These are phyloP conservation scores for Leptinotarsa haldemani DNA, from an alignment of 2,888 invertebrate species.

Conservation along the genomic window DNA sequence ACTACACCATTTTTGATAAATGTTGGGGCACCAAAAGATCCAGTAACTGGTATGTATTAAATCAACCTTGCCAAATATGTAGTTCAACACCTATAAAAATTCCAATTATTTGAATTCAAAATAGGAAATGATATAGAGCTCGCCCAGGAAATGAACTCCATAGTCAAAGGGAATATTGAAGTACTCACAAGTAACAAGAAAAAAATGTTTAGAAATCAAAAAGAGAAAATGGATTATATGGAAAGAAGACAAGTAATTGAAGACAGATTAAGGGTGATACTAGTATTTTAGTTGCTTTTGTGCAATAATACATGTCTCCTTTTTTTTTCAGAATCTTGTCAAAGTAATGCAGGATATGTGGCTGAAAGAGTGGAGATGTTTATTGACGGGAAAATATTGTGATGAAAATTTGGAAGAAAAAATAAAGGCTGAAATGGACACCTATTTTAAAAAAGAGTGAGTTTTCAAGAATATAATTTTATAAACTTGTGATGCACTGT, in stretches of 20 bases:
- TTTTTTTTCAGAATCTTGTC: slow-evolving; percentile 68
- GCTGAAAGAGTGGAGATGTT: slow-evolving; percentile 74
- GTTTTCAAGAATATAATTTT: slow-evolving; percentile 19
- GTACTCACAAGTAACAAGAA: slow-evolving; percentile 44
- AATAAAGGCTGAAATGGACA: slow-evolving; percentile 65
- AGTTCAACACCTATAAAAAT: not conserved
- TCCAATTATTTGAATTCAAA: no score
- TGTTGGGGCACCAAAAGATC: slow-evolving; percentile 51
- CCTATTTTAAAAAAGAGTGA: slow-evolving; percentile 27
- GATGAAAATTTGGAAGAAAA: slow-evolving; percentile 66
- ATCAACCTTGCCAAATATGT: no score
- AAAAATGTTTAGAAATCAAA: slow-evolving; percentile 46
- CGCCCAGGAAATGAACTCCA: slow-evolving; percentile 54
- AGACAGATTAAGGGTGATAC: slow-evolving; percentile 48
- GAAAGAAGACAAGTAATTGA: slow-evolving; percentile 45
- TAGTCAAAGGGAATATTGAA: slow-evolving; percentile 53
- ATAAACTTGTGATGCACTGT: not conserved
- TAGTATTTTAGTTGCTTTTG: not conserved
- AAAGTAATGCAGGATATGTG: slow-evolving; percentile 72
- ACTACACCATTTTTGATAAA: slow-evolving; percentile 57
- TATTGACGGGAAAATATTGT: slow-evolving; percentile 72
- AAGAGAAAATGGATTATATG: slow-evolving; percentile 51
- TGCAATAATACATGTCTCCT: not conserved
- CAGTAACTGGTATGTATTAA: slow-evolving; percentile 42
- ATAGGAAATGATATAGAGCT: slow-evolving; percentile 47